phyloP scores from a whole-genome alignment of 2,888 invertebrate genomes.

The Timandra comae region DNA sequence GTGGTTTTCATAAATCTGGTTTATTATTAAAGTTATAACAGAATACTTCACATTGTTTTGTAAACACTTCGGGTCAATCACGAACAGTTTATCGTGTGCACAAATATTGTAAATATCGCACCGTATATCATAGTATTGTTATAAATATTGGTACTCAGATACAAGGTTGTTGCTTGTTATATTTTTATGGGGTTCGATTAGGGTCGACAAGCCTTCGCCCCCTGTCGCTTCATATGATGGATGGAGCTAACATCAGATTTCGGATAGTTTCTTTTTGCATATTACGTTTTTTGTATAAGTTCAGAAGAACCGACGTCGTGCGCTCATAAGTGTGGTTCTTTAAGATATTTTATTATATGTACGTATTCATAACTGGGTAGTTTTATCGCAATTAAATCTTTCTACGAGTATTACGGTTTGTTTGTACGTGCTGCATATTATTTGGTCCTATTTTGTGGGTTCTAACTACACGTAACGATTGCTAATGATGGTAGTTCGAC shows the following conservation, averaged over 20 bases:
- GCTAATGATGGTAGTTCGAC: too few relatives aligned
- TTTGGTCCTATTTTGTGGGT: too few relatives aligned
- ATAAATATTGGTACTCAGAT: constrained; percentile 20
- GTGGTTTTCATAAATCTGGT: too few relatives aligned
- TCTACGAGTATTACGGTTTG: too few relatives aligned
- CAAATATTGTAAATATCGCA: not conserved
- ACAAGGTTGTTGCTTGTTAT: constrained; percentile 27
- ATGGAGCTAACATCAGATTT: constrained; percentile 64
- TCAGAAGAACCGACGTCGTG: constrained; percentile 28
- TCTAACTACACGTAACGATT: too few relatives aligned
- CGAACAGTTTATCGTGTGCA: not conserved
- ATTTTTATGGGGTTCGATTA: constrained; percentile 63
- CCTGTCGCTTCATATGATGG: constrained; percentile 65
- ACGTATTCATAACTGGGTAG: too few relatives aligned
- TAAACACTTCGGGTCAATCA: too few relatives aligned
- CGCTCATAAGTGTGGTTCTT: constrained; percentile 20
- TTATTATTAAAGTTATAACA: too few relatives aligned
- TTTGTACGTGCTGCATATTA: too few relatives aligned
- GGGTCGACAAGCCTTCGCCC: constrained; percentile 66
- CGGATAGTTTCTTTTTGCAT: constrained; percentile 58
- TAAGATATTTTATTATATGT: too few relatives aligned
- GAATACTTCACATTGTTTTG: too few relatives aligned
- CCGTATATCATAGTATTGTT: not conserved
- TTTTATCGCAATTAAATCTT: too few relatives aligned
- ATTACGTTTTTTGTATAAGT: constrained; percentile 40